These are phyloP conservation scores for Lasaia peninsularis DNA, from an alignment of 1,140 invertebrate genomes.

Conservation along the genomic window DNA sequence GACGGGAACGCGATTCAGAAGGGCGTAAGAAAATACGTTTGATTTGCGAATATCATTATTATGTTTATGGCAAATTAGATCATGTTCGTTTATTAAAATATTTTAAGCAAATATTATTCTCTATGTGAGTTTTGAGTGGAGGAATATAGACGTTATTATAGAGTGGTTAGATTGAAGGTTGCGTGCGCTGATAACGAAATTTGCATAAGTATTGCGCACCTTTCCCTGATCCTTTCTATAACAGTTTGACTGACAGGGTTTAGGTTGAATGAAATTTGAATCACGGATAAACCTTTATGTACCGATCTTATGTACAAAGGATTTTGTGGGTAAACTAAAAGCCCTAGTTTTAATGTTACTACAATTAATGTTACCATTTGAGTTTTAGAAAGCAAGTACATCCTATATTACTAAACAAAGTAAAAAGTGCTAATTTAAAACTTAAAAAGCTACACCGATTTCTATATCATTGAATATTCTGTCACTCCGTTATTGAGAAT, in stretches of 20 bases:
- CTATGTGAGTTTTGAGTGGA: conserved; percentile 30
- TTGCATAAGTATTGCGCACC: conserved; percentile 71
- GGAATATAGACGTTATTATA: conserved; percentile 26
- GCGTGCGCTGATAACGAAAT: conserved; percentile 42
- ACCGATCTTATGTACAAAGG: conserved; percentile 33
- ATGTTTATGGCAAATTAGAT: conserved; percentile 27
- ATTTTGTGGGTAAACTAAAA: too few species aligned
- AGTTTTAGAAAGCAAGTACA: too few species aligned
- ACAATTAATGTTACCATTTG: too few species aligned
- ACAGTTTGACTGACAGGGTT: conserved; percentile 72
- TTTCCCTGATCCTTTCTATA: conserved; percentile 70
- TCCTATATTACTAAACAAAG: too few species aligned
- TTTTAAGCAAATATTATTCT: conserved; percentile 58
- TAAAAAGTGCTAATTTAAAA: too few species aligned
- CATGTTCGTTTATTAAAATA: conserved; percentile 32
- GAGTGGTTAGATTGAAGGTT: conserved; percentile 29
- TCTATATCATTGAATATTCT: too few species aligned
- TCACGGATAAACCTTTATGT: conserved; percentile 44
- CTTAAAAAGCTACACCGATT: too few species aligned
- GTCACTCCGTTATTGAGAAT: too few species aligned
- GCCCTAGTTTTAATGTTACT: too few species aligned
- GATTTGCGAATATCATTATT: conserved; percentile 39
- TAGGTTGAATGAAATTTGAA: conserved; percentile 55
- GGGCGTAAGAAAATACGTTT: conserved; percentile 27
- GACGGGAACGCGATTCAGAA: conserved; percentile 37